Evolutionary conservation across 2,888 invertebrate genomes (phyloP), one percentile per base, ranked within the genome.

Genomic region (Chrysina gloriosa): DNA sequence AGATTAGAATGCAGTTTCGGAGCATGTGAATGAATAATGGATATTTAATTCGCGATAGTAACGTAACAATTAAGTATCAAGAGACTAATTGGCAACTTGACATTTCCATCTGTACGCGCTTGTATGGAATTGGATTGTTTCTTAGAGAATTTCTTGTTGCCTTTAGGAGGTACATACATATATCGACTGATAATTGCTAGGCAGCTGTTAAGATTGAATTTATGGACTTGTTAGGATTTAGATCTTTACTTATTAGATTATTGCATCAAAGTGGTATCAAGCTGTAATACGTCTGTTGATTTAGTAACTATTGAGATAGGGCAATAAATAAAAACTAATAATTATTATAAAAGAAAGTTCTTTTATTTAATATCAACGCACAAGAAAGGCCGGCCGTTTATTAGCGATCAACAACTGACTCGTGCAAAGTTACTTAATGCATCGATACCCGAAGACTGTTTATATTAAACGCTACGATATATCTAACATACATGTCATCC

Each of bases 11-110:
- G 50, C 50, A 27, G 29, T 50, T 50, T 50, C 14, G 50, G 50
- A 50, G 21, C 50, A 50, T 50, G 27, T 50, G 16, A 27, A 50
- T 50, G 50, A 50, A 50, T 50, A 50, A 50, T 50, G 29, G 50
- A 27, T 27, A 50, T 50, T 27, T 31, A 50, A 50, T 50, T 50
- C 16, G 6, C 50, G 21, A 29, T 27, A n/a, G 50, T 16, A 50
- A 27, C 27, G 14, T 6, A 27, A 50, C 50, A 16, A 50, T 50
- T 50, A 50, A 50, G 25, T 27, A 50, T 50, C 6, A 50, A 50
- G 27, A 27, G 29, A 16, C 29, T 50, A 50, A 50, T 50, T 50
- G 50, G 11, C 29, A 50, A 50, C 50, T 27, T 50, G 50, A 50
- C 29, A 50, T 50, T 50, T 50, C 14, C 50, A 16, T 50, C 29